phyloP scores from a whole-genome alignment of 2,888 invertebrate genomes.

The Bhutanitis thaidina region DNA sequence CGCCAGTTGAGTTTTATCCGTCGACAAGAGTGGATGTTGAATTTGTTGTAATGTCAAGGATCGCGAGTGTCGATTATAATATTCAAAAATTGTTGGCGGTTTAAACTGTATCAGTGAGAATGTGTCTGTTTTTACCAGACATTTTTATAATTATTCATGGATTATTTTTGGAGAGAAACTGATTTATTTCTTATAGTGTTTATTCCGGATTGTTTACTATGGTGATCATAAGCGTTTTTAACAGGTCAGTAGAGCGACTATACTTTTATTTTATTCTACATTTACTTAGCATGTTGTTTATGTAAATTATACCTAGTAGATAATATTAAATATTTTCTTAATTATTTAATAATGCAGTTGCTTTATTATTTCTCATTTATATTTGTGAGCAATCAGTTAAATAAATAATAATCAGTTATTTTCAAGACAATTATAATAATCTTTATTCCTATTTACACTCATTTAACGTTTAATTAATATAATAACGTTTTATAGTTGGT shows the following conservation, averaged over 20 bases:
- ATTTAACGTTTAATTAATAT: too few species aligned
- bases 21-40: slow-evolving; percentile 41
- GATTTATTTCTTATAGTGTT: slow-evolving; percentile 31
- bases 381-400: too few species aligned
- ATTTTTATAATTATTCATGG: slow-evolving; percentile 44
- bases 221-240: slow-evolving; percentile 77
- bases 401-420: too few species aligned
- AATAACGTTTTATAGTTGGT: too few species aligned
- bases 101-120: slow-evolving; percentile 61
- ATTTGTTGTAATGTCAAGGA: slow-evolving; percentile 41
- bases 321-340: background rate
- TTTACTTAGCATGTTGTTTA: slow-evolving; percentile 10
- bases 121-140: slow-evolving; percentile 44
- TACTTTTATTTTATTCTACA: slow-evolving; percentile 16
- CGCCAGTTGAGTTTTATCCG: slow-evolving; percentile 50
- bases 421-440: too few species aligned
- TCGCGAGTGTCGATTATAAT: slow-evolving; percentile 37
- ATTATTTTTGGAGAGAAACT: slow-evolving; percentile 36
- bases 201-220: slow-evolving; percentile 68
- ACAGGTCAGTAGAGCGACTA: slow-evolving; percentile 57
- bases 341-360: too few species aligned
- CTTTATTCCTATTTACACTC: too few species aligned
- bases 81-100: slow-evolving; percentile 39
- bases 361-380: too few species aligned
- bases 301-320: background rate